phyloP scores from a whole-genome alignment of 1,140 invertebrate genomes.

The Drosophila burlai region DNA sequence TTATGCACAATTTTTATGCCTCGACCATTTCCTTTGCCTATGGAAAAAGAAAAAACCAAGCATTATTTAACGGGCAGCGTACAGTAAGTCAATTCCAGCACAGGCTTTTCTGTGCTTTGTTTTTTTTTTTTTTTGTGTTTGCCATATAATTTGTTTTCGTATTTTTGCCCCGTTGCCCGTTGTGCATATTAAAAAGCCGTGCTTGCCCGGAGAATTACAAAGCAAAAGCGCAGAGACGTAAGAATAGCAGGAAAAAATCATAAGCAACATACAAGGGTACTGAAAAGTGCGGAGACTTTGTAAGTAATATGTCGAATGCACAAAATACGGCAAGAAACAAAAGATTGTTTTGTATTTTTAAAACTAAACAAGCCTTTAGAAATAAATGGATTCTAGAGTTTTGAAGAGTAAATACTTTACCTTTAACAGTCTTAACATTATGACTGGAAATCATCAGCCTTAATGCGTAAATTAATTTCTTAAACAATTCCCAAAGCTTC shows the following conservation, averaged over 20 bases:
- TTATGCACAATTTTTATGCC: constrained; percentile 52
- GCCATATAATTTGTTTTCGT: constrained; percentile 58
- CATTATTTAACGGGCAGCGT: constrained; percentile 64
- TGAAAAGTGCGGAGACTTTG: constrained; percentile 60
- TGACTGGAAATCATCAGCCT: too few relatives aligned
- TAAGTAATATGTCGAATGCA: constrained; percentile 75
- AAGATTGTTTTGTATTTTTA: neutral
- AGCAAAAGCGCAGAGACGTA: constrained; percentile 58
- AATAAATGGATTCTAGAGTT: too few relatives aligned
- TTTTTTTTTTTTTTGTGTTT: constrained; percentile 6
- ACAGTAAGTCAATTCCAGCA: constrained; percentile 72
- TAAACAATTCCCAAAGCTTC: too few relatives aligned
- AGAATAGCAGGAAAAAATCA: constrained; percentile 53
- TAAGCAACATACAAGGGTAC: constrained; percentile 21
- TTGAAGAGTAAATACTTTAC: too few relatives aligned
- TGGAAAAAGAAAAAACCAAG: constrained; percentile 12
- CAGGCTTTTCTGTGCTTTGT: constrained; percentile 42
- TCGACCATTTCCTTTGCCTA: constrained; percentile 56
- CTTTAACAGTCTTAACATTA: too few relatives aligned
- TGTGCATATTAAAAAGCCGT: constrained; percentile 74
- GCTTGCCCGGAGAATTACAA: constrained; percentile 59
- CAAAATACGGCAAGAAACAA: constrained; percentile 33
- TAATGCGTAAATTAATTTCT: too few relatives aligned
- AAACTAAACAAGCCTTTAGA: neutral
- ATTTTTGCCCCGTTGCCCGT: constrained; percentile 52